Base-by-base conservation (phyloP, 1,140 invertebrate genomes). In the Cheumatopsyche charites region DNA sequence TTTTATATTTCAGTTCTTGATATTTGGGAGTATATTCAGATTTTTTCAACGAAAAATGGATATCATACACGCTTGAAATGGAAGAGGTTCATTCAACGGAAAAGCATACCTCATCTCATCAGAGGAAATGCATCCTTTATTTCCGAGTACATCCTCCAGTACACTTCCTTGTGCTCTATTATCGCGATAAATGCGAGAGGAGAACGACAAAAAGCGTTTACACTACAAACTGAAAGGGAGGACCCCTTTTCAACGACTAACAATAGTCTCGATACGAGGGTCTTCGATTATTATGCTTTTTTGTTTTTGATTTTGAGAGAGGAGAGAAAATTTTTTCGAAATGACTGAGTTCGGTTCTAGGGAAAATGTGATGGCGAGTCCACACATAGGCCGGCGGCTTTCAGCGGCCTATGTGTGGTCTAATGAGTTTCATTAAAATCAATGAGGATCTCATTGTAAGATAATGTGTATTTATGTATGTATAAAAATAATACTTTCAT, bases 121-220 rank as follows among this genome's bases (percentile, higher is more conserved):
- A 58, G 55, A 58, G 55, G 55, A 58, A 58, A 21, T 58, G 55
- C 55, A 58, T 58, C 55, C 23, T 58, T 58, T 58, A 58, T 58
- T 11, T 58, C 55, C 26, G 21, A 42, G 41, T 55, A 68, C 29
- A 41, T 68, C 67, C 41, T 68, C n/a, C 26, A 9, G 5, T 45
- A n/a, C 45, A 63, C 69, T 71, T 71, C 69, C 69, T 71, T 71
- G 69, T 47, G 13, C 12, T 21, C 61, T 23, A 49, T 71, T 71
- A 62, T 71, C 45, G 58, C 36, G 47, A 63, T 52, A 36, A 47
- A 47, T 62, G 69, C 43, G 58, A 52, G 62, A n/a, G n/a, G 61
- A 45, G 69, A 23, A 52, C 11, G 42, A 71, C 61, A 71, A 71
- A 71, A 71, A 61, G 21, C 45, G 12, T 47, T 71, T 63, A 71